Evolutionary conservation across 2,113 vertebrate genomes (phyloP), one percentile per base, ranked within the genome.

Genomic region (Chaenocephalus aceratus): DNA sequence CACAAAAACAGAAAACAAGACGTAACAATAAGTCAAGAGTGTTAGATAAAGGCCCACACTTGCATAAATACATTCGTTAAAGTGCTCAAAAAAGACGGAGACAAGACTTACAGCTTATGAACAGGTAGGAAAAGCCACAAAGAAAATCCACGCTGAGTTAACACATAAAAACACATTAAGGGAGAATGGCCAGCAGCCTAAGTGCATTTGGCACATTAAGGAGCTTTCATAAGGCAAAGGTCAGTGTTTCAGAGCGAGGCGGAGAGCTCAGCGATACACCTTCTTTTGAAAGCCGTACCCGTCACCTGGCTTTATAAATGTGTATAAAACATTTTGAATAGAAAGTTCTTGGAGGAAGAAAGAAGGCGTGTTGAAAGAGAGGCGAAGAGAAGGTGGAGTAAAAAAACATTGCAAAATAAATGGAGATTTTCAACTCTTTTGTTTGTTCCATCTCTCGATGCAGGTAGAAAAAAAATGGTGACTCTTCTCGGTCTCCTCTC

Each of bases 1-100:
- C 56, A 69, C 44, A 80, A 70, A 52, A 49, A 15, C 58, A 13
- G 4, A 61, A 44, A 45, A 16, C 30, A 36, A 10, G 4, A 53
- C 10, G 69, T 75, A 75, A 46, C 48, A 41, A 6, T n/a, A 4
- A 0, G 14, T 56, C 10, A 2, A n/a, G 2, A 54, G 46, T 77
- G 64, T 56, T n/a, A 66, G 44, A 45, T 49, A 75, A 3, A 83
- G 82, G 63, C 36, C 79, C 79, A 83, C 79, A 51, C 36, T 7
- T 4, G 49, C 34, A 70, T 54, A 16, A 83, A 67, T 64, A 51
- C 48, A 79, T 59, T 61, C 14, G 30, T 71, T 72, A 88, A 88
- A 91, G 84, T 83, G 84, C 82, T 79, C 54, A 54, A 63, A 74
- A 66, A 12, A 75, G 48, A 81, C 1, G 54, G 6, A 49, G 6